Conservation (phyloP, 2,888 invertebrate genomes). For the Odontocolon sp. region DNA sequence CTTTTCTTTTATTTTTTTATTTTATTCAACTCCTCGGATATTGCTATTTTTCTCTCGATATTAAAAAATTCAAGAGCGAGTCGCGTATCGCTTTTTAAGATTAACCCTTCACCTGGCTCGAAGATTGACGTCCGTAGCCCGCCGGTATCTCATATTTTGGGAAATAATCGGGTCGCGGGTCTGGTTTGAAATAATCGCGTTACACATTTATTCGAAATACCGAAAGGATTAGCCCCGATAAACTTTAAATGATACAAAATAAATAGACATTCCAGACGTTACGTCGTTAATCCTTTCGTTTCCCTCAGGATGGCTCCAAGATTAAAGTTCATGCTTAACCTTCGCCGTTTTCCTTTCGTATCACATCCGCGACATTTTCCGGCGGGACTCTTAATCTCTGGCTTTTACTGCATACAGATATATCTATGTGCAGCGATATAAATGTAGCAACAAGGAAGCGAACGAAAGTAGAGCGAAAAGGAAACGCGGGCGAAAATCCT, state of each 20-base stretch:
- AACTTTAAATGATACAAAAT: conserved; percentile 16
- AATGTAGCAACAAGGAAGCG: conserved; percentile 48
- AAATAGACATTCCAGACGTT: conserved; percentile 39
- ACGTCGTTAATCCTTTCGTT: conserved; percentile 46
- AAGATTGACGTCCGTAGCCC: too few species aligned
- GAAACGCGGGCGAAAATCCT: conserved; percentile 59
- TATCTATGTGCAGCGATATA: not conserved
- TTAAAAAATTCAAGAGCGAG: too few species aligned
- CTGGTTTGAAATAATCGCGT: not conserved
- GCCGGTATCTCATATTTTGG: too few species aligned
- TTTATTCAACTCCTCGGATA: not conserved
- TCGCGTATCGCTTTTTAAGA: too few species aligned
- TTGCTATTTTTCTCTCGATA: too few species aligned
- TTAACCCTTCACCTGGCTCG: too few species aligned
- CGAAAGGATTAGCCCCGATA: conserved; percentile 18
- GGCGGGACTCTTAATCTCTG: conserved; percentile 42
- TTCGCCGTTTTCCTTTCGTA: conserved; percentile 33
- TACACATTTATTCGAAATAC: conserved; percentile 19
- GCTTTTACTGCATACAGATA: conserved; percentile 1
- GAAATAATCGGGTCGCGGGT: too few species aligned
- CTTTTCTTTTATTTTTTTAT: too few species aligned
- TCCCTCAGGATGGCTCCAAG: conserved; percentile 29
- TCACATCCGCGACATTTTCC: conserved; percentile 54
- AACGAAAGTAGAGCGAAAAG: conserved; percentile 60
- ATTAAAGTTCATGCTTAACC: conserved; percentile 37